These are phyloP conservation scores for Eulemur rufifrons DNA, from an alignment of 2,113 vertebrate genomes.

Conservation along the genomic window DNA sequence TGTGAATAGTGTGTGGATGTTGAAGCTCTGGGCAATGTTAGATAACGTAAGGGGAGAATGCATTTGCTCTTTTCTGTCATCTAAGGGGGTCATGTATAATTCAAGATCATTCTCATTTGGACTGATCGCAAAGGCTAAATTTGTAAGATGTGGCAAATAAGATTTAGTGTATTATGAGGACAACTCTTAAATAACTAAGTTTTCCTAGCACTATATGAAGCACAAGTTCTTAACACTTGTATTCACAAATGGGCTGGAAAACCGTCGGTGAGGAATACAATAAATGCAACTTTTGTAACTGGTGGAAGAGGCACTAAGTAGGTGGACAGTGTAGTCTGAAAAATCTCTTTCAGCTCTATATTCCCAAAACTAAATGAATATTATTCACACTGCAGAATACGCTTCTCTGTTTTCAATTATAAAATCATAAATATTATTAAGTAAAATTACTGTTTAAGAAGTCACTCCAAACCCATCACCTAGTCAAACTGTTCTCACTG, in stretches of 20 bases:
- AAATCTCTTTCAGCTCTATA: background rate
- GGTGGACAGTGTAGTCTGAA: no score
- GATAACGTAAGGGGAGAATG: rapidly evolving
- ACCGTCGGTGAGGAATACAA: background rate
- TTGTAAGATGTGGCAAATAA: background rate
- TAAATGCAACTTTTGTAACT: background rate
- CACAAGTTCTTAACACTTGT: background rate
- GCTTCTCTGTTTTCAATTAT: background rate
- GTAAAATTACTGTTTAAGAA: background rate
- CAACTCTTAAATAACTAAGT: background rate
- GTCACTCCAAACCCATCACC: background rate
- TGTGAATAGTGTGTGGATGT: no score
- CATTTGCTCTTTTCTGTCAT: background rate
- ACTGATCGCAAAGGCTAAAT: background rate
- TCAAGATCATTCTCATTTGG: background rate
- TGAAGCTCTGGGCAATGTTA: rapidly evolving
- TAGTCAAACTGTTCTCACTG: background rate
- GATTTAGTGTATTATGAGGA: background rate
- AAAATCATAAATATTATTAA: background rate
- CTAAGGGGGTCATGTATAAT: background rate
- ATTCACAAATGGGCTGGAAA: background rate
- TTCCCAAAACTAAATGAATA: background rate
- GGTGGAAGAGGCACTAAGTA: background rate
- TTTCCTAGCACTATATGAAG: background rate
- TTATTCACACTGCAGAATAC: background rate